Evolutionary conservation across 1,140 invertebrate genomes (phyloP).

Genomic region (Ganaspis sp.): DNA sequence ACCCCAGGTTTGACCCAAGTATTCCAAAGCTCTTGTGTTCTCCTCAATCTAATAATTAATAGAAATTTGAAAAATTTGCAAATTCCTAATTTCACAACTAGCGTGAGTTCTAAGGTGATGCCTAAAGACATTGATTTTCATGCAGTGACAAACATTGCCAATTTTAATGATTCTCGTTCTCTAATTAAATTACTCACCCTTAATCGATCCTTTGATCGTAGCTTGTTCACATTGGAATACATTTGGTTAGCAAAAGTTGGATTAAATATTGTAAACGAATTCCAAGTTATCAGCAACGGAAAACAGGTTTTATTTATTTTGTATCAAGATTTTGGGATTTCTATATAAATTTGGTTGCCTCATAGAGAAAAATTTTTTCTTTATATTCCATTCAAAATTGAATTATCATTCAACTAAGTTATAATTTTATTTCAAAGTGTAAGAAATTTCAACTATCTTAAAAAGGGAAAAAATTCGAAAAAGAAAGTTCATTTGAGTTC

Average conservation of each 20-base stretch:
- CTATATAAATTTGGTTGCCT: too few relatives aligned
- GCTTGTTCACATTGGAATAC: conserved; percentile 75
- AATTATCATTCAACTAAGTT: too few relatives aligned
- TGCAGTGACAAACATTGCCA: conserved; percentile 20
- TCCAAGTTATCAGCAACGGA: background rate
- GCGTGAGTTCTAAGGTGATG: conserved; percentile 39
- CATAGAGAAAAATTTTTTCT: conserved; percentile 1
- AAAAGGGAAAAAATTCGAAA: too few relatives aligned
- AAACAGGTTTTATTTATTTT: background rate
- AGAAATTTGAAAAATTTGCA: background rate
- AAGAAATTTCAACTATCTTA: too few relatives aligned
- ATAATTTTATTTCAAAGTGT: too few relatives aligned
- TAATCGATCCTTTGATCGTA: conserved; percentile 76
- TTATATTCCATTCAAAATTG: too few relatives aligned
- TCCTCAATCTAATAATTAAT: conserved; percentile 92
- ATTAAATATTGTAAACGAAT: conserved; percentile 33
- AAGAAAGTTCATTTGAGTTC: too few relatives aligned
- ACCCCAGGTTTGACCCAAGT: conserved; percentile 87
- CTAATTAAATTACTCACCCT: conserved; percentile 71
- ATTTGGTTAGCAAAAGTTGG: conserved; percentile 65
- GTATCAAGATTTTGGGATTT: background rate
- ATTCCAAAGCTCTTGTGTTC: conserved; percentile 92
- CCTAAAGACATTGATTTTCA: conserved; percentile 20
- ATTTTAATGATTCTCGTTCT: conserved; percentile 11
- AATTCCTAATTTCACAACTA: background rate